Base-by-base conservation (phyloP, 2,888 invertebrate genomes). In the Caradrina clavipalpis region DNA sequence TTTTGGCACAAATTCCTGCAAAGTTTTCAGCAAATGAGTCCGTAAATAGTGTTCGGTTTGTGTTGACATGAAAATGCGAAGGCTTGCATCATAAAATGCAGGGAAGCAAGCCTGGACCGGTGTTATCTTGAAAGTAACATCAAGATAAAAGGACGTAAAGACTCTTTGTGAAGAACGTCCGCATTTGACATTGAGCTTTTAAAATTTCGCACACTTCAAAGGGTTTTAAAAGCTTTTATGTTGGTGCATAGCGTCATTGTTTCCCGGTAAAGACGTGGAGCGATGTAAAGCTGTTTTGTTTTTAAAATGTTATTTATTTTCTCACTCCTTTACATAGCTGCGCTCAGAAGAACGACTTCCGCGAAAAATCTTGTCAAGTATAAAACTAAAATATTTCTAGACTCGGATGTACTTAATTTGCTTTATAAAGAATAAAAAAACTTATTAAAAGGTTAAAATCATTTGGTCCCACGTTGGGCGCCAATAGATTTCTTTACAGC, bases 131-230 rank as follows among this genome's bases (percentile, higher is more conserved):
- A 78, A 80, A 82, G 81, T 73, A 70, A 69, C 66, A 71, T 76
- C 64, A 62, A 84, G 74, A 78, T 81, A 78, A 86, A 87, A 85
- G 67, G 65, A 82, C 70, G 59, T 78, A 69, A 77, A 82, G 78
- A 65, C 62, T 72, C 77, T 74, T 68, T 79, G 68, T 67, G 55
- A 76, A 64, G 64, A 63, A 63, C 39, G 54, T 64, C 78, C 55
- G 65, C 70, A 73, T 80, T 73, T 71, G 84, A 84, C 76, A 72
- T 70, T 73, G 78, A 78, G 82, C 74, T 83, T 78, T 83, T 63
- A 71, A 78, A 78, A 80, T 78, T 77, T 74, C 45, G 70, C 62
- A 53, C 63, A 65, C 73, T 77, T 82, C 67, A 83, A 86, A 82
- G 68, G 53, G 42, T 76, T 72, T 78, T 67, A 69, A 76, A 74